phyloP scores from a whole-genome alignment of 2,888 invertebrate genomes.

The Agonopterix alstromeriana region DNA sequence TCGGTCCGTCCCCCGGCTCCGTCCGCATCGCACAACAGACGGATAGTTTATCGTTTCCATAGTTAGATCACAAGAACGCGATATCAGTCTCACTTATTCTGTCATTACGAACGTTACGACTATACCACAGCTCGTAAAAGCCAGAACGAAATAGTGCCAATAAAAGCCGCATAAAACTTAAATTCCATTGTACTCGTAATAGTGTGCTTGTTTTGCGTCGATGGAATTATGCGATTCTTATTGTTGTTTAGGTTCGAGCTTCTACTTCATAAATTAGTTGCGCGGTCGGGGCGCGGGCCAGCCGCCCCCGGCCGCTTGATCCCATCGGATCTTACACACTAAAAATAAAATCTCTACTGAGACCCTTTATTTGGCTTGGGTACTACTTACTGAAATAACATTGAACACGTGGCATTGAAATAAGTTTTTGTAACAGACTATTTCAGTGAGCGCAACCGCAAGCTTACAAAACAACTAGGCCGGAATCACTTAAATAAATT shows the following conservation, averaged over 20 bases:
- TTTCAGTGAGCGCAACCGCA: slow-evolving; percentile 32
- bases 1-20: slow-evolving; percentile 6
- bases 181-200: slow-evolving; percentile 10
- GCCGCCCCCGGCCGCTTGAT: slow-evolving; percentile 42
- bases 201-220: slow-evolving; percentile 9
- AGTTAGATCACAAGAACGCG: slow-evolving; percentile 60
- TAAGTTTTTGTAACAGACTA: slow-evolving; percentile 6
- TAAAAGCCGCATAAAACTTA: slow-evolving; percentile 36
- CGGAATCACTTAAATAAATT: slow-evolving; percentile 49
- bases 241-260: slow-evolving; percentile 26
- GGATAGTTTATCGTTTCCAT: slow-evolving; percentile 32
- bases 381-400: slow-evolving; percentile 27
- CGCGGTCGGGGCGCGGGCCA: slow-evolving; percentile 42
- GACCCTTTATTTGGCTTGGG: slow-evolving; percentile 41
- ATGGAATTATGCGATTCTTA: slow-evolving; percentile 34
- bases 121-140: slow-evolving; percentile 55
- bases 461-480: slow-evolving; percentile 35
- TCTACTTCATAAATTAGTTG: slow-evolving; percentile 43
- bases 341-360: slow-evolving; percentile 44
- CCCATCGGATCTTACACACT: slow-evolving; percentile 40
- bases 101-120: slow-evolving; percentile 68
- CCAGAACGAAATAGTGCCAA: slow-evolving; percentile 30
- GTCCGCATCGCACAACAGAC: slow-evolving; percentile 20
- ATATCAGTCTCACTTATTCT: slow-evolving; percentile 75
- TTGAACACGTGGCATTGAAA: slow-evolving; percentile 10